Percentiles rank a stretch among this genome's conserved stretches.
phyloP scores from a whole-genome alignment of 2,888 invertebrate species.

The Hylaea fasciaria region DNA sequence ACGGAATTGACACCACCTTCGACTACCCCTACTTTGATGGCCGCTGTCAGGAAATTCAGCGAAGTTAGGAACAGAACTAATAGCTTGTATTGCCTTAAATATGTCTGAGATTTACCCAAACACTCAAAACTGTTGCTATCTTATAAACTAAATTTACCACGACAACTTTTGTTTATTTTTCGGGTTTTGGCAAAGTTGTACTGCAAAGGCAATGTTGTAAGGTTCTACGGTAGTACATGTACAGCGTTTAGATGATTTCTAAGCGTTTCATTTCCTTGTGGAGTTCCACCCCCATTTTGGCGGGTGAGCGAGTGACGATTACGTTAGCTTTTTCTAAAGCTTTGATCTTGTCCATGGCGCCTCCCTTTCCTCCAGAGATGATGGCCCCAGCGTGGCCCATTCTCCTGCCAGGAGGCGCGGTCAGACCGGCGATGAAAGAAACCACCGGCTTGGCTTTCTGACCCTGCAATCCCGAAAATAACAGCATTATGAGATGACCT shows the following conservation, averaged over 20 bases:
- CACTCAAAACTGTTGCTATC: no score
- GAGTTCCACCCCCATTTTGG: constrained; percentile 96
- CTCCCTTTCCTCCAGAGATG: constrained; percentile 99
- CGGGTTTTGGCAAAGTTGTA: no score
- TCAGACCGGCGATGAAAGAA: constrained; percentile 99
- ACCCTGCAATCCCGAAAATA: constrained; percentile 84
- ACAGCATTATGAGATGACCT: not conserved
- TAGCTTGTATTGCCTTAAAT: no score
- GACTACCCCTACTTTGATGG: no score
- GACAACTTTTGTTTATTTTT: no score
- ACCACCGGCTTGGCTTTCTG: constrained; percentile 98
- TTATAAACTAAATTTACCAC: no score
- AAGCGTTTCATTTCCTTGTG: constrained; percentile 95
- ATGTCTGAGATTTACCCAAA: no score
- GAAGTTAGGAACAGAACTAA: no score
- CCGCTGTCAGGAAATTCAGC: no score
- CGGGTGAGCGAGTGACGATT: constrained; percentile 97
- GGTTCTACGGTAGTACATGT: no score
- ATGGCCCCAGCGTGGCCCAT: constrained; percentile 99
- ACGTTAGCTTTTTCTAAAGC: constrained; percentile 97
- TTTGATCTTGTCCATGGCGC: constrained; percentile 98
- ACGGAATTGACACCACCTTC: no score
- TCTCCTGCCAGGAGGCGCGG: constrained; percentile 98
- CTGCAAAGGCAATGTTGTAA: no score
- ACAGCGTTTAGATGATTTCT: constrained; percentile 81